phyloP scores from a whole-genome alignment of 2,797 vertebrate genomes.

The Gymnothorax reevesii region DNA sequence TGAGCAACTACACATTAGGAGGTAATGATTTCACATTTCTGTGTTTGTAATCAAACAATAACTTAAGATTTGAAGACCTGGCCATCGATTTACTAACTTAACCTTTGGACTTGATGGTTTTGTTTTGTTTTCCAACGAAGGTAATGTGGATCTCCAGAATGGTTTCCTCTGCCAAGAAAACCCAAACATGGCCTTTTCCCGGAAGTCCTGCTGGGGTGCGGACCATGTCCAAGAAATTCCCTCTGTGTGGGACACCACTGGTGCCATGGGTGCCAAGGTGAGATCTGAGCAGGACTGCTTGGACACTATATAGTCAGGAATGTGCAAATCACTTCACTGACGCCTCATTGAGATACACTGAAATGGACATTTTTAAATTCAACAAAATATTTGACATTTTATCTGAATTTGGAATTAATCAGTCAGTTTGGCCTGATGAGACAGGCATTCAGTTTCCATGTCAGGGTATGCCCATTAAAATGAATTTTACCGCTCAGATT shows the following conservation, averaged over 20 bases:
- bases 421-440: no score
- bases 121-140: slow-evolving; percentile 57
- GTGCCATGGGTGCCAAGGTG: slow-evolving; percentile 80
- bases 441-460: no score
- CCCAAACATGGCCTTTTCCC: slow-evolving; percentile 66
- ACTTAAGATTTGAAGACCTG: no score
- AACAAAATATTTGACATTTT: no score
- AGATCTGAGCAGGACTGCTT: slow-evolving; percentile 17
- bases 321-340: no score
- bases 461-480: no score
- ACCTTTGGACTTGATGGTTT: background rate
- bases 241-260: slow-evolving; percentile 80
- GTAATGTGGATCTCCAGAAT: slow-evolving; percentile 81
- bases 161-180: slow-evolving; percentile 76
- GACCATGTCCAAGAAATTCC: slow-evolving; percentile 67
- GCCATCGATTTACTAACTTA: no score
- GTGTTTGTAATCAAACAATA: background rate
- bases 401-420: no score
- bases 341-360: no score
- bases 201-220: slow-evolving; percentile 69
- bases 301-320: background rate
- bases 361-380: no score
- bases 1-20: slow-evolving; percentile 51
- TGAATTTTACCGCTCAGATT: no score
- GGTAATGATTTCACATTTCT: slow-evolving; percentile 23